phyloP scores from a whole-genome alignment of 2,797 vertebrate genomes.

The Synaphobranchus kaupii region DNA sequence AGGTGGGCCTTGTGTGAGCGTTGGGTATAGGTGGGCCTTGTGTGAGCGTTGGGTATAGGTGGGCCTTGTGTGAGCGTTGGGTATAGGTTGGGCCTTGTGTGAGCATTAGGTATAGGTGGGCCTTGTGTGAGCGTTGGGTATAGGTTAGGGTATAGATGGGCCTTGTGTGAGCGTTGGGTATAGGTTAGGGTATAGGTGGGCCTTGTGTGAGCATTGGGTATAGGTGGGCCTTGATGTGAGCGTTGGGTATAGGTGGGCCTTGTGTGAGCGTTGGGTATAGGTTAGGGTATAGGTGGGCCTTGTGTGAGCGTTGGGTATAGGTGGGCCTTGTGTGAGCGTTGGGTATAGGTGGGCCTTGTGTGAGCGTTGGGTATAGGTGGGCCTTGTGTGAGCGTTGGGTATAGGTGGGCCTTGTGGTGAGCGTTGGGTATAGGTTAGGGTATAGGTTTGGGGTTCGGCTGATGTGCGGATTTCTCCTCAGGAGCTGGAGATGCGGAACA shows the following conservation, averaged over 20 bases:
- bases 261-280: not conserved
- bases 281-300: not conserved
- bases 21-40: too few species aligned
- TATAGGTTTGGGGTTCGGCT: not conserved
- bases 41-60: too few species aligned
- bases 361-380: not conserved
- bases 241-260: not conserved
- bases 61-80: too few species aligned
- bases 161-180: not conserved
- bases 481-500: slow-evolving; percentile 86
- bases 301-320: not conserved
- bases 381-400: not conserved
- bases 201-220: not conserved
- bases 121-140: not conserved
- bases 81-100: too few species aligned
- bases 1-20: too few species aligned
- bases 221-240: not conserved
- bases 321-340: not conserved
- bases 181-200: not conserved
- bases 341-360: not conserved
- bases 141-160: not conserved
- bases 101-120: too few species aligned
- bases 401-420: not conserved
- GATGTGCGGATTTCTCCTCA: slow-evolving; percentile 49
- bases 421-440: not conserved